A percentile compares a stretch with the other conserved stretches of the same genome.
These are phyloP conservation scores for Terebella lapidaria DNA, from an alignment of 2,888 invertebrate genomes.

Conservation along the genomic window DNA sequence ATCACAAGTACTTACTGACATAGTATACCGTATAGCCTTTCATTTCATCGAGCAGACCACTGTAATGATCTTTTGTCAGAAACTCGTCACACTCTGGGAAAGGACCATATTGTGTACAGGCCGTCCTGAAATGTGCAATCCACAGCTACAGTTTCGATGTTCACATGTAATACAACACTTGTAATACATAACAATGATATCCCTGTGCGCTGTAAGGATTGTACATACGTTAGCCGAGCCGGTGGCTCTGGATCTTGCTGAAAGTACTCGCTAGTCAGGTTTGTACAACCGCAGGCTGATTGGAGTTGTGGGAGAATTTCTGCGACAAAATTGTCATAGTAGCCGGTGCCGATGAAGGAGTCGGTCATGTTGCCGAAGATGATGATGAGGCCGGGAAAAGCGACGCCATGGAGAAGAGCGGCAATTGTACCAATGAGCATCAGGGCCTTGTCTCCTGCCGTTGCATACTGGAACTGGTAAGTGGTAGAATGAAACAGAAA, in stretches of 20 bases:
- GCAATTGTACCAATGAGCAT: constrained; percentile 43
- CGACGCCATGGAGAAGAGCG: constrained; percentile 39
- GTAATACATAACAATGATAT: no score
- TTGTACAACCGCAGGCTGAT: background rate
- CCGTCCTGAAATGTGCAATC: no score
- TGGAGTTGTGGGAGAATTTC: background rate
- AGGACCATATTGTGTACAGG: no score
- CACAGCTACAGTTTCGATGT: no score
- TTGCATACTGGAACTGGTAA: constrained; percentile 50
- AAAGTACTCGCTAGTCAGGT: background rate
- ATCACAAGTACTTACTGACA: no score
- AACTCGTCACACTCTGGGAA: no score
- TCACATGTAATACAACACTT: no score
- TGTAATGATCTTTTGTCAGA: no score
- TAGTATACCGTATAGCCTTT: no score
- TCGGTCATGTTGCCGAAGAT: constrained; percentile 51
- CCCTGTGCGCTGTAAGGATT: no score
- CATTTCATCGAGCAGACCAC: no score
- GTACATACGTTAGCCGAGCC: background rate
- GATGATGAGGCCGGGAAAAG: constrained; percentile 48
- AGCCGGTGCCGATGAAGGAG: constrained; percentile 32
- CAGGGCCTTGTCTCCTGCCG: constrained; percentile 34
- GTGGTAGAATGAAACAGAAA: no score
- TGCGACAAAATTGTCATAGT: background rate
- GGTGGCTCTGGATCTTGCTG: background rate